Evolutionary conservation across 92 coral and sea anemone genomes (phyloP), one percentile per base, ranked within the genome.

Genomic region (Nematostella vectensis): DNA sequence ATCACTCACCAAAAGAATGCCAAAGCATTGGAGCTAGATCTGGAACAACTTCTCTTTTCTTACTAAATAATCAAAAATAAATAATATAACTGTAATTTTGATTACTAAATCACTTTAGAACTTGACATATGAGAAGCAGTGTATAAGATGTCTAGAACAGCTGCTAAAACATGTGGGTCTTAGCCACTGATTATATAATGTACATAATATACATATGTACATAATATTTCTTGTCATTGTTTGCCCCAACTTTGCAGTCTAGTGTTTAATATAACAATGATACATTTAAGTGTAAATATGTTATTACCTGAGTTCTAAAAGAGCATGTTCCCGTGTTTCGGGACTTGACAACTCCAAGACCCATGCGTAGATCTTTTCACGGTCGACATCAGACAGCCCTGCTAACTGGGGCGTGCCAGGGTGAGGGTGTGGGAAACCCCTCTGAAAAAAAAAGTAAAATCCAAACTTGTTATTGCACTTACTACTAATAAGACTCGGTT

Each of bases 1-100:
- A 0, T 23, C 28, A 29, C 94, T 78, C 57, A 91, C 98, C 98
- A 86, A 91, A 91, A 21, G 98, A 91, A 68, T 91, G 98, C 98
- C 98, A 91, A 16, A 91, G 61, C 98, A 91, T 91, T 19, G 98
- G 98, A 47, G 98, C 98, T 57, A 91, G 63, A 51, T 91, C 98
- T 48, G 94, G 96, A 19, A 91, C 98, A 20, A 91, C 98, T 55
- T 91, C 98, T 51, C 98, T 63, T 55, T 91, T 91, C 79, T 91
- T 91, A 70, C 98, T 91, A 37, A n/a, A n/a, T 4, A 57, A 57
- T 23, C 47, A 28, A 47, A 40, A 69, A 1, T 55, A 17, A n/a
- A n/a, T n/a, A n/a, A n/a, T n/a, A n/a, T n/a, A n/a, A n/a, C n/a
- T n/a, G n/a, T n/a, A n/a, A n/a, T n/a, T n/a, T n/a, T n/a, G n/a